Evolutionary conservation across 2,113 vertebrate species (phyloP), one percentile per base, ranked within the genome.

Genomic region (Sylvietta virens): DNA sequence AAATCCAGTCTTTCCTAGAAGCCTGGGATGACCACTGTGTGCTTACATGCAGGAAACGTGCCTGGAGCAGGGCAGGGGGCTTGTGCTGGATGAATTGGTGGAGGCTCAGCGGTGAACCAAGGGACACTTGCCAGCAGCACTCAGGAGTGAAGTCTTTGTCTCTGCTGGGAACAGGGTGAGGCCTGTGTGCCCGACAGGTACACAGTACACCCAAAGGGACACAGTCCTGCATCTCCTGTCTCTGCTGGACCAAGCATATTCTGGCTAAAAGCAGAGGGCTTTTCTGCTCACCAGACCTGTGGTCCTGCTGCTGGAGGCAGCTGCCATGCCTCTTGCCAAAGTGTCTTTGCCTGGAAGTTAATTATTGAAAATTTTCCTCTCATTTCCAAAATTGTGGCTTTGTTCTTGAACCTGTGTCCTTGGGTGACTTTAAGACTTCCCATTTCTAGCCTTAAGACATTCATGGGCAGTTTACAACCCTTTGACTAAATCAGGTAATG

Each of bases 311-410:
- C 24, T 40, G 42, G 14, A 65, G 27, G 17, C 13, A 60, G 5
- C 20, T 76, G n/a, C 3, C 16, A 33, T 71, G 89, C 37, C 10
- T 70, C 24, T 84, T 53, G 33, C 14, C 67, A 35, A 65, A 56
- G 4, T 56, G 13, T 40, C 13, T 85, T 85, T 85, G 30, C 28
- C 39, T 86, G 66, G 15, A 85, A 79, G 5, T 60, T 73, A 82
- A 19, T 23, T 62, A 27, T 8, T 19, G 13, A 77, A 83, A 22
- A 11, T 2, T 30, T 84, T 58, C 23, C 12, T 84, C 27, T 31
- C 3, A 3, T 56, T 88, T 67, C 15, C 3, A 0, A 9, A 33
- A 0, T 2, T 42, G 26, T 45, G 40, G 35, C 18, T 56, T 77
- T 88, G 37, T 67, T 82, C 40, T 19, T 2, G 2, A 72, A 40